A percentile compares a stretch with the other conserved stretches of the same genome.
phyloP scores from a whole-genome alignment of 2,113 vertebrate genomes.

The Tragelaphus strepsiceros region DNA sequence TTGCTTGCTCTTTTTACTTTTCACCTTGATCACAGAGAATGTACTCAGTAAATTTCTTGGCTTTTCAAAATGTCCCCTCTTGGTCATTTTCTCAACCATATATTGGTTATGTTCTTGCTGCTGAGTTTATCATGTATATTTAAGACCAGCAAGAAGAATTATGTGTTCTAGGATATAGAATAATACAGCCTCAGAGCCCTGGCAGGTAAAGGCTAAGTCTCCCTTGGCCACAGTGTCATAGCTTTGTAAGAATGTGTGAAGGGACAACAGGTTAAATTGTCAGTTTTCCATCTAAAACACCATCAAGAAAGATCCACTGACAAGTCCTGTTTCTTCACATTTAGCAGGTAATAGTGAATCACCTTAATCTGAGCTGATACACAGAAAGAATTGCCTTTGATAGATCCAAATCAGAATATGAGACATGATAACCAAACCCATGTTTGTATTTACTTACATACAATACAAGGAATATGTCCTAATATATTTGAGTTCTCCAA shows the following conservation, averaged over 20 bases:
- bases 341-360: neutral
- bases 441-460: neutral
- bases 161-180: neutral
- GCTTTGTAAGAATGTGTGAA: neutral
- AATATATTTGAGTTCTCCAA: neutral
- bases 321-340: neutral
- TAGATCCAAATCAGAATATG: neutral
- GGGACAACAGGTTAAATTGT: neutral
- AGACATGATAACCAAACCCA: neutral
- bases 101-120: neutral
- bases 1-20: neutral
- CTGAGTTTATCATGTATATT: neutral
- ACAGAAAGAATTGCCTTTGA: neutral
- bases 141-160: neutral
- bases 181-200: neutral
- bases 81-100: neutral
- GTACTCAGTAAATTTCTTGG: neutral
- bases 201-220: neutral
- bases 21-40: neutral
- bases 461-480: neutral
- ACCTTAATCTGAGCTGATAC: neutral
- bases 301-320: neutral
- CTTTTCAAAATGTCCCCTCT: neutral
- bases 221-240: neutral
- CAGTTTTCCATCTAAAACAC: neutral